Conservation (phyloP, 2,113 vertebrate species). For the Phocoena phocoena region DNA sequence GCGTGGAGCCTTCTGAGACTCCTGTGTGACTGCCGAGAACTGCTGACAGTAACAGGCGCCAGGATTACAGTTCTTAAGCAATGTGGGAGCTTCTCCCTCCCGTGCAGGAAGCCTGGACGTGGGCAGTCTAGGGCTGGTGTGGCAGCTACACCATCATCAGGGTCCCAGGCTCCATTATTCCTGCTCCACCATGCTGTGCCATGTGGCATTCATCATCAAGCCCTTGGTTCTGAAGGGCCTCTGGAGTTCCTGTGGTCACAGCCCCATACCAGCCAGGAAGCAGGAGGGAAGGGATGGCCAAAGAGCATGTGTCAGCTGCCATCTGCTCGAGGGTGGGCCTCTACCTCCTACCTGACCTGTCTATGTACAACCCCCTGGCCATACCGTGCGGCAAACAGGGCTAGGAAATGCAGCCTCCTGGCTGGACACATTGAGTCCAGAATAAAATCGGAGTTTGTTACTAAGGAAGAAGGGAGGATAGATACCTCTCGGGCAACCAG, state of each 20-base stretch:
- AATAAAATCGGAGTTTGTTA: background rate
- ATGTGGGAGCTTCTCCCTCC: rapidly evolving
- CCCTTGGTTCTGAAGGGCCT: background rate
- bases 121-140: too few relatives aligned
- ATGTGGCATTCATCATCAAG: background rate
- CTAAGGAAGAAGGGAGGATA: background rate
- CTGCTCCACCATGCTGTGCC: background rate
- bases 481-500: background rate
- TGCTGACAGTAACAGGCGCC: background rate
- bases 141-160: rapidly evolving
- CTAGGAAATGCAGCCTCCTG: background rate
- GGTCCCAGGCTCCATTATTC: background rate
- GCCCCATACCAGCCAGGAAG: background rate
- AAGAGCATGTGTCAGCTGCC: background rate
- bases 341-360: background rate
- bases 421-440: background rate
- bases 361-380: too few relatives aligned
- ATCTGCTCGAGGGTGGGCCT: background rate
- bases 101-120: background rate
- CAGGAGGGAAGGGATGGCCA: too few relatives aligned
- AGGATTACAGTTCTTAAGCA: background rate
- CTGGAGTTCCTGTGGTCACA: rapidly evolving
- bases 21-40: too few relatives aligned
- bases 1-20: background rate
- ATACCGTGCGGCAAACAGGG: rapidly evolving